These are phyloP conservation scores for Psilopsiagon aurifrons DNA, from an alignment of 2,113 vertebrate genomes.

Conservation along the genomic window DNA sequence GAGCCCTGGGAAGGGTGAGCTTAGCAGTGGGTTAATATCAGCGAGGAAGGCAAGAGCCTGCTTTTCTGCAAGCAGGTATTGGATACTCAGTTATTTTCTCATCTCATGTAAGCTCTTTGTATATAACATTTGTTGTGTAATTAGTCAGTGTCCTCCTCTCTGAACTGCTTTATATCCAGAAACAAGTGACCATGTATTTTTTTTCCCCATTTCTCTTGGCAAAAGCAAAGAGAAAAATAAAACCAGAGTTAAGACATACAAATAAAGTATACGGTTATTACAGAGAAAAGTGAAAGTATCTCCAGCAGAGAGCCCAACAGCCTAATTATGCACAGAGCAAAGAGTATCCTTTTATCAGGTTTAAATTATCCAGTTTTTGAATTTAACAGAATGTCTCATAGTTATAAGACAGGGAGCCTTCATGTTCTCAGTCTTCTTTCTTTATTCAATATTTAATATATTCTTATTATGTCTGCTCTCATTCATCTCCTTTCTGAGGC, in stretches of 20 bases:
- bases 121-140: not conserved
- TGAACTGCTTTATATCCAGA: not conserved
- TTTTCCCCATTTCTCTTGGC: not conserved
- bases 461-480: not conserved
- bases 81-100: not conserved
- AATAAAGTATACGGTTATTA: not conserved
- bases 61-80: not conserved
- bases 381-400: constrained; percentile 13
- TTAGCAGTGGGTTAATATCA: not conserved
- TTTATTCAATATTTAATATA: constrained; percentile 56
- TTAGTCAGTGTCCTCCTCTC: not conserved
- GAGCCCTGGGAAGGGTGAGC: not conserved
- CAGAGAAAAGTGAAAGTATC: not conserved
- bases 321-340: not conserved
- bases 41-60: not conserved
- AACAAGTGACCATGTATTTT: not conserved
- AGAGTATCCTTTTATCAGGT: constrained; percentile 3
- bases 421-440: not conserved
- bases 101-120: not conserved
- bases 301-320: not conserved
- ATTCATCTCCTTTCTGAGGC: not conserved
- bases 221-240: constrained; percentile 1
- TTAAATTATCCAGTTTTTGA: constrained; percentile 21
- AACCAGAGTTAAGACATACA: not conserved
- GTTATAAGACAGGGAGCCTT: not conserved